phyloP scores from a whole-genome alignment of 1,140 invertebrate species.

The Drosophila sp. region DNA sequence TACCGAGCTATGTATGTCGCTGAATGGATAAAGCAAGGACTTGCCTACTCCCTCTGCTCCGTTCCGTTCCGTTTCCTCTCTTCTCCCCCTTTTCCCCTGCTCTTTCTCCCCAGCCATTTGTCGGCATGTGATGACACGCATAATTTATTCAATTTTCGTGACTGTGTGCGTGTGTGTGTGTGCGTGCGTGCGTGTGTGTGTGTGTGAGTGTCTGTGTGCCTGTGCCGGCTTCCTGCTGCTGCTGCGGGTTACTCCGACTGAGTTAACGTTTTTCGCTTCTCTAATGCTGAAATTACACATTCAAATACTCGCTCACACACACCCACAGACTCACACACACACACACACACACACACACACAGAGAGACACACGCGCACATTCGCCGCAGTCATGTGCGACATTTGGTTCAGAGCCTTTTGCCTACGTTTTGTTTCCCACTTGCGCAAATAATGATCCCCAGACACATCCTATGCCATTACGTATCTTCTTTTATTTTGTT shows the following conservation, averaged over 20 bases:
- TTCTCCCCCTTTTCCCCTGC: too few relatives aligned
- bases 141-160: slow-evolving; percentile 82
- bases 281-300: slow-evolving; percentile 83
- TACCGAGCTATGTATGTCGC: slow-evolving; percentile 43
- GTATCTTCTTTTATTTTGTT: slow-evolving; percentile 19
- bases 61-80: too few relatives aligned
- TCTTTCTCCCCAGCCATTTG: slow-evolving; percentile 27
- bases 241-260: slow-evolving; percentile 32
- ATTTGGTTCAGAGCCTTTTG: slow-evolving; percentile 66
- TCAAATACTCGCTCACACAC: slow-evolving; percentile 55
- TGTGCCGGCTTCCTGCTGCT: slow-evolving; percentile 31
- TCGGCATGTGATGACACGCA: slow-evolving; percentile 80
- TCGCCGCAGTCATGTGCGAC: slow-evolving; percentile 78
- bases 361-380: slow-evolving; percentile 31
- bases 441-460: slow-evolving; percentile 83
- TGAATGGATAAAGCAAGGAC: slow-evolving; percentile 30
- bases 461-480: slow-evolving; percentile 54
- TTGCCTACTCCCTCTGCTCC: too few relatives aligned
- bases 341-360: slow-evolving; percentile 21
- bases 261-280: slow-evolving; percentile 77
- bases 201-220: slow-evolving; percentile 9
- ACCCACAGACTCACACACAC: slow-evolving; percentile 15
- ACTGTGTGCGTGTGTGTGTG: slow-evolving; percentile 16
- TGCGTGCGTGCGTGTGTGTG: slow-evolving; percentile 22
- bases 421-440: slow-evolving; percentile 80